These are phyloP conservation scores for Myotis brandtii DNA, from an alignment of 2,113 vertebrate genomes.

Conservation along the genomic window DNA sequence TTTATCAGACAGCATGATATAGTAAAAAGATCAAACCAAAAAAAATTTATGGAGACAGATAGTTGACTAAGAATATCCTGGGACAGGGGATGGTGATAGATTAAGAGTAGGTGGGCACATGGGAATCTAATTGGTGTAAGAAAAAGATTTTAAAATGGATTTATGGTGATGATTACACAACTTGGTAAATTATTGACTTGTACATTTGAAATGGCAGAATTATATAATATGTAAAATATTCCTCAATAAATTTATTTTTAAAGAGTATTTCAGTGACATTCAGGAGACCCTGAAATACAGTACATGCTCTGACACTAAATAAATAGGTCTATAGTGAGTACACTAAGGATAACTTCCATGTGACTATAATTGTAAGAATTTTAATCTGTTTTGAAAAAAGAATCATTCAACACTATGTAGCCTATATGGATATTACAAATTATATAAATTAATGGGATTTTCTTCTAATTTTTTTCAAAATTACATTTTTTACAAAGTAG, in stretches of 20 bases:
- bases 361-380: not conserved
- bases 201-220: not conserved
- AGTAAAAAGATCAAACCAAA: not conserved
- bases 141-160: not conserved
- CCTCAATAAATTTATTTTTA: not conserved
- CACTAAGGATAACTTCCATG: slow-evolving; percentile 1
- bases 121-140: not conserved
- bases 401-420: not conserved
- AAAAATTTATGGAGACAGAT: not conserved
- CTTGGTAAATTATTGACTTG: not conserved
- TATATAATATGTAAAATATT: not conserved
- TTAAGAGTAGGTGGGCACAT: not conserved
- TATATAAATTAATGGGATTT: slow-evolving; percentile 9
- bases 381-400: slow-evolving; percentile 6
- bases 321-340: not conserved
- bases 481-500: not conserved
- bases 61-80: not conserved
- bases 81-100: not conserved
- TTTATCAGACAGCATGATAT: not conserved
- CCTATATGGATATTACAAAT: not conserved
- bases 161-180: not conserved
- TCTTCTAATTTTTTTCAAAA: not conserved
- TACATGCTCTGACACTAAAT: not conserved
- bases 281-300: not conserved
- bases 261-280: not conserved